These are phyloP conservation scores for Micronisus gabar DNA, from an alignment of 2,113 vertebrate genomes.

Conservation along the genomic window DNA sequence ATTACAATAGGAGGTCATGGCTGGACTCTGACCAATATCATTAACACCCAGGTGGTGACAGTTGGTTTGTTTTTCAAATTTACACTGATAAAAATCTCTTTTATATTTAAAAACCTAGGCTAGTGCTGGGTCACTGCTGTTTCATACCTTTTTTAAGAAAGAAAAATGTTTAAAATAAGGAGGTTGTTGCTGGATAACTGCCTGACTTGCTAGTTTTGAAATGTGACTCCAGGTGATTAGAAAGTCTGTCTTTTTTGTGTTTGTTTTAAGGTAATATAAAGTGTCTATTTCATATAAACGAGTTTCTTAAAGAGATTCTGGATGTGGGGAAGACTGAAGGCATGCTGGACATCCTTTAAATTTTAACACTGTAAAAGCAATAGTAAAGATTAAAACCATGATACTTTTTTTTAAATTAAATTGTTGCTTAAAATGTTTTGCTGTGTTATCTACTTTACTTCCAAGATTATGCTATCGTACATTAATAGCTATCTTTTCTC, in stretches of 20 bases:
- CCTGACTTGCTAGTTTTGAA: constrained; percentile 54
- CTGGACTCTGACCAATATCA: constrained; percentile 66
- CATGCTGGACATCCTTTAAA: constrained; percentile 71
- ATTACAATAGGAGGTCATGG: constrained; percentile 54
- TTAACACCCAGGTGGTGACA: constrained; percentile 65
- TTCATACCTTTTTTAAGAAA: constrained; percentile 54
- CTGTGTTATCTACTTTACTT: neutral
- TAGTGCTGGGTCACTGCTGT: constrained; percentile 75
- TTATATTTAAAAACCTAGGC: constrained; percentile 70
- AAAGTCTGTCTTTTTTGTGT: constrained; percentile 20
- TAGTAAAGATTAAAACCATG: constrained; percentile 9
- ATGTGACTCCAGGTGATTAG: neutral
- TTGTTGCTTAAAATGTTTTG: neutral
- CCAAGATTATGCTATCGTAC: neutral
- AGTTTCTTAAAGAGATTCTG: neutral
- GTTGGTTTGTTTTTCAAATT: constrained; percentile 49
- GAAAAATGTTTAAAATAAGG: constrained; percentile 41
- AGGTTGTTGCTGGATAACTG: constrained; percentile 72
- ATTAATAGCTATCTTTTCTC: neutral
- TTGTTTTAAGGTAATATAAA: constrained; percentile 22
- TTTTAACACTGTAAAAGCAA: constrained; percentile 44
- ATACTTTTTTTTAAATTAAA: constrained; percentile 55
- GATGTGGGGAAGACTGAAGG: constrained; percentile 47
- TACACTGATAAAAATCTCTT: constrained; percentile 52
- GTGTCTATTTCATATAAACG: neutral